A percentile compares a stretch with the other conserved stretches of the same genome.
phyloP scores from a whole-genome alignment of 30 jellyfish, hydroid and myxozoan genomes.

The Turritopsis dohrnii region DNA sequence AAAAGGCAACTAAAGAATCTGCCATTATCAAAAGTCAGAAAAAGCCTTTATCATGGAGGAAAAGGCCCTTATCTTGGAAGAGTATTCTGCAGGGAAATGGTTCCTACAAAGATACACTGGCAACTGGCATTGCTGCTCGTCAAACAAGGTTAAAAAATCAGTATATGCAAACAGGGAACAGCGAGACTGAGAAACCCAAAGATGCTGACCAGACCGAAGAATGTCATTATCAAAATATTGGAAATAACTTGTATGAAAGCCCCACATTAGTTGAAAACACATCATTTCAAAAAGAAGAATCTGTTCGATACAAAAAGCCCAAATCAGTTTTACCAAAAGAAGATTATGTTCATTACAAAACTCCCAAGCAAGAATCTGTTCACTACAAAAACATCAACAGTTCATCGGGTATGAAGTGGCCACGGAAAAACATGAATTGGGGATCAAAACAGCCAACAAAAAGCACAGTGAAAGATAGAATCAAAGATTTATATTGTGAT shows the following conservation, averaged over 20 bases:
- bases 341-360: neutral
- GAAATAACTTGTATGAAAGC: neutral
- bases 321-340: neutral
- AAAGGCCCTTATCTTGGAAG: neutral
- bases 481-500: neutral
- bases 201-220: neutral
- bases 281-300: neutral
- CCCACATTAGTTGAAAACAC: neutral
- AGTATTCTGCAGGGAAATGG: neutral
- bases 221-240: neutral
- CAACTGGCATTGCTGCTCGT: neutral
- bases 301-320: neutral
- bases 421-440: neutral
- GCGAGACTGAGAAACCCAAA: neutral
- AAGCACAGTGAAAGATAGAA: neutral
- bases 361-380: neutral
- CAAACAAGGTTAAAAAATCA: neutral
- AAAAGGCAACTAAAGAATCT: neutral
- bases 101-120: neutral
- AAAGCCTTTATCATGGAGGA: neutral
- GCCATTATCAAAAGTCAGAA: neutral
- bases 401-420: neutral
- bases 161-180: neutral
- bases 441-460: neutral
- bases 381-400: neutral